Evolutionary conservation across 2,113 vertebrate genomes (phyloP).

Genomic region (Sander vitreus): DNA sequence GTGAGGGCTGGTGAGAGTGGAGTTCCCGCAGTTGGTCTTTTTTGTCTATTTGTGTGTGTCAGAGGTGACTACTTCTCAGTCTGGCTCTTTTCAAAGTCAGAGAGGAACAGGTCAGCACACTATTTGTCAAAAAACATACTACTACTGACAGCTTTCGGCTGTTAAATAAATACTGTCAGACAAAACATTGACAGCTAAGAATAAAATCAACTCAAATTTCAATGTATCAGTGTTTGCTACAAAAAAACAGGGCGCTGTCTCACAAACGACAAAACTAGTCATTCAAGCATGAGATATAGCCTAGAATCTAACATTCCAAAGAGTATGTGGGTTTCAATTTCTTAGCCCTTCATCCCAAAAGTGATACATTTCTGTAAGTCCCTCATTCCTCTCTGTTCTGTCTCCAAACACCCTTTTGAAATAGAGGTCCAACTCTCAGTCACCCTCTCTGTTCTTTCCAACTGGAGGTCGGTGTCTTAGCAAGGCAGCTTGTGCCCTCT

Average conservation of each 20-base stretch:
- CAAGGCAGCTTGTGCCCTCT: constrained; percentile 81
- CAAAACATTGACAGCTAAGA: constrained; percentile 29
- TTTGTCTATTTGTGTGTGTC: constrained; percentile 16
- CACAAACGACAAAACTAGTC: constrained; percentile 1
- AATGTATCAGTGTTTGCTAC: constrained; percentile 1
- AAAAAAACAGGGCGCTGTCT: neutral
- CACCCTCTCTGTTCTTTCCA: constrained; percentile 31
- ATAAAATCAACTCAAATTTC: constrained; percentile 13
- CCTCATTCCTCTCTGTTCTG: constrained; percentile 2
- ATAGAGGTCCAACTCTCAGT: constrained; percentile 11
- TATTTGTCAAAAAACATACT: constrained; percentile 35
- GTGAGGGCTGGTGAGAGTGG: neutral
- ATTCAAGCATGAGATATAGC: neutral
- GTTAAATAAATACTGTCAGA: constrained; percentile 19
- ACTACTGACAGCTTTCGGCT: constrained; percentile 32
- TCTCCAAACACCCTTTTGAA: constrained; percentile 11
- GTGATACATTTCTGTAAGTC: constrained; percentile 13
- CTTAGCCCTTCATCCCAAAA: constrained; percentile 12
- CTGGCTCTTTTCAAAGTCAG: constrained; percentile 8
- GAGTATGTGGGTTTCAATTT: constrained; percentile 26
- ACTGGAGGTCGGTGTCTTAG: constrained; percentile 44
- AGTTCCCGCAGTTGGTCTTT: neutral
- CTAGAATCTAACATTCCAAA: constrained; percentile 16
- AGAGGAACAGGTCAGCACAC: constrained; percentile 28
- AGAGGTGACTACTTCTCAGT: constrained; percentile 8